These are phyloP conservation scores for Itoplectis maculator DNA, from an alignment of 2,888 invertebrate species.

Conservation along the genomic window DNA sequence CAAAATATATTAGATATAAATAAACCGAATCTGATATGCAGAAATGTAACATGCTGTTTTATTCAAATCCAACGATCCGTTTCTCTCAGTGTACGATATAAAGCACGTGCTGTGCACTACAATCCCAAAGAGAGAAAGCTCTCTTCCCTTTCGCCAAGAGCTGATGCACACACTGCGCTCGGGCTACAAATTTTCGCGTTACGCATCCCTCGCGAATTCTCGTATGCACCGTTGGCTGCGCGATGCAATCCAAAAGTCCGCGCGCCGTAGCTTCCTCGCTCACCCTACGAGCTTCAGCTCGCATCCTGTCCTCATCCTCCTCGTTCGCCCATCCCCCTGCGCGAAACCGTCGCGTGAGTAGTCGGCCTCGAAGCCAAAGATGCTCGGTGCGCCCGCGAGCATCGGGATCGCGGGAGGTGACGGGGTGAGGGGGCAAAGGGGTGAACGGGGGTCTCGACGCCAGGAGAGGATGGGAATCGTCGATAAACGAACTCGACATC, in stretches of 20 bases:
- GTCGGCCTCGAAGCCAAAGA: constrained; percentile 56
- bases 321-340: not conserved
- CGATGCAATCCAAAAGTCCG: constrained; percentile 9
- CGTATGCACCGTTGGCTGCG: not conserved
- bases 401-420: too few species aligned
- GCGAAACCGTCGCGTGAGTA: constrained; percentile 30
- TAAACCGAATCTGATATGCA: too few species aligned
- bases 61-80: too few species aligned
- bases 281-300: not conserved
- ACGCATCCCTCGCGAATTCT: constrained; percentile 30
- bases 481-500: constrained; percentile 71
- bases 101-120: too few species aligned
- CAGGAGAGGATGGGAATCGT: constrained; percentile 57
- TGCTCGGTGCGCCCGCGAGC: too few species aligned
- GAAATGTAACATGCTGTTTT: too few species aligned
- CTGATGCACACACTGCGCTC: not conserved
- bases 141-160: not conserved
- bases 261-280: constrained; percentile 14
- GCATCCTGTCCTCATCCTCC: constrained; percentile 1
- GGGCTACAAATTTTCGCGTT: constrained; percentile 16
- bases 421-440: too few species aligned
- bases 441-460: constrained; percentile 5
- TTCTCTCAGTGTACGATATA: too few species aligned
- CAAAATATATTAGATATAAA: too few species aligned
- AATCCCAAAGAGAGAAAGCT: too few species aligned